Percentiles rank a stretch among this genome's conserved stretches.
Evolutionary conservation across 2,113 vertebrate species (phyloP).

Genomic region (Zapornia atra): DNA sequence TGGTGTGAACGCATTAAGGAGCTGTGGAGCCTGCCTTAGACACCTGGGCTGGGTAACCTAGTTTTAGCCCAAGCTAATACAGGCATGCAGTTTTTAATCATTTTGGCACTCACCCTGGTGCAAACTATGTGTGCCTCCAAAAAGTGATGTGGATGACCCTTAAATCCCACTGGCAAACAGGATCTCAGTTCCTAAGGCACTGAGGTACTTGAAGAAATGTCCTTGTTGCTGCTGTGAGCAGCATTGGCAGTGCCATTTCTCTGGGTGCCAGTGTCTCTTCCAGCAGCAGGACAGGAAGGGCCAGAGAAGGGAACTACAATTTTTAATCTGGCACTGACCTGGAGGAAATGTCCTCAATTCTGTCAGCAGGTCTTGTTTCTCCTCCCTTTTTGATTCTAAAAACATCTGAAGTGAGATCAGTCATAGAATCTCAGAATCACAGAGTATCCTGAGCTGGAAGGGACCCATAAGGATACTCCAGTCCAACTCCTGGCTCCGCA

Average conservation of each 20-base stretch:
- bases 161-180: background rate
- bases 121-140: background rate
- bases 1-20: background rate
- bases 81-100: background rate
- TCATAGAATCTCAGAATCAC: too few relatives aligned
- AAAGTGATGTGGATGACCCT: background rate
- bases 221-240: background rate
- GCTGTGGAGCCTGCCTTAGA: background rate
- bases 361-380: background rate
- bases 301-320: background rate
- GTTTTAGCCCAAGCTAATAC: background rate
- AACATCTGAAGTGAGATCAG: background rate
- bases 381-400: background rate
- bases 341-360: background rate
- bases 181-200: background rate
- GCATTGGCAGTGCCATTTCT: background rate
- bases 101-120: background rate
- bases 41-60: background rate
- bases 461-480: too few relatives aligned
- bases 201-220: background rate
- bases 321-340: background rate
- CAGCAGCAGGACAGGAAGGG: background rate
- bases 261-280: background rate
- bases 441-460: too few relatives aligned
- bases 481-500: too few relatives aligned